A percentile compares a stretch with the other conserved stretches of the same genome.
Evolutionary conservation across 1,140 invertebrate species (phyloP).

Genomic region (Trichoplusia ni): DNA sequence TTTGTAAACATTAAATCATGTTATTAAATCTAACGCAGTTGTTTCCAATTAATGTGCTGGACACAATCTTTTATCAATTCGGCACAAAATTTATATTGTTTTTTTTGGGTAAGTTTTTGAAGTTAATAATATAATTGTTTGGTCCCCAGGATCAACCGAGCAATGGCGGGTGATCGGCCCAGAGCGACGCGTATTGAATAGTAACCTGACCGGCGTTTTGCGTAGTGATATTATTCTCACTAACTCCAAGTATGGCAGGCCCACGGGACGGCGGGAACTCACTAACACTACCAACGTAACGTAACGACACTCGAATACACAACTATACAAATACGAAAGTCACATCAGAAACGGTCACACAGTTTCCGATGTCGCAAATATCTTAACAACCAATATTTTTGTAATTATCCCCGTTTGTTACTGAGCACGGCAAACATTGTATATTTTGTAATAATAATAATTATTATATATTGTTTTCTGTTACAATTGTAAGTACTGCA

Average conservation of each 20-base stretch:
- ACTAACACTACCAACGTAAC: not conserved
- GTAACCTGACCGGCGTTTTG: conserved; percentile 25
- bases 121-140: not conserved
- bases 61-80: no score
- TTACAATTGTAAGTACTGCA: conserved; percentile 40
- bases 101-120: no score
- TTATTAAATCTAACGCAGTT: not conserved
- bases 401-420: conserved; percentile 1
- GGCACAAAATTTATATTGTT: no score
- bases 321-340: not conserved
- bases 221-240: not conserved
- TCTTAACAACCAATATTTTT: conserved; percentile 1
- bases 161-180: conserved; percentile 63
- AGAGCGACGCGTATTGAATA: not conserved
- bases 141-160: conserved; percentile 64
- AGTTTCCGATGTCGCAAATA: not conserved
- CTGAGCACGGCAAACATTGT: conserved; percentile 29
- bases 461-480: conserved; percentile 37
- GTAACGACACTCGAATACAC: no score
- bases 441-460: conserved; percentile 63
- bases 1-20: not conserved
- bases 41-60: not conserved
- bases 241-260: conserved; percentile 2
- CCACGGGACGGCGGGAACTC: not conserved
- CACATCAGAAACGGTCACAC: conserved; percentile 19